Conservation (phyloP, 2,888 invertebrate genomes). For the Entomobrya proxima region DNA sequence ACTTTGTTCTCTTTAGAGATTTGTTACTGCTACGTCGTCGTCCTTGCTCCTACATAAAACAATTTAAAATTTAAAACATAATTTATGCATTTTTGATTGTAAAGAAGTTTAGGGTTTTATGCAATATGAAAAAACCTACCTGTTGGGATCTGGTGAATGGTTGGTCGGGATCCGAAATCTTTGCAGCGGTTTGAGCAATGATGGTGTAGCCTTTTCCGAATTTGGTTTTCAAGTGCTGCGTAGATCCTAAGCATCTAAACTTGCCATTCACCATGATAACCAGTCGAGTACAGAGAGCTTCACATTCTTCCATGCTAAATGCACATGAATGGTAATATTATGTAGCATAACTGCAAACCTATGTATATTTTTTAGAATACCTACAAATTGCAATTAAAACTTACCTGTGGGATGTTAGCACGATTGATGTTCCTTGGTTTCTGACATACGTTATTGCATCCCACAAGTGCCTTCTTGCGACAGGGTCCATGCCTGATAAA, state of each 20-base stretch:
- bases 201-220: conserved; percentile 83
- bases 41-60: conserved; percentile 46
- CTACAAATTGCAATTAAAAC: conserved; percentile 58
- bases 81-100: not conserved
- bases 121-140: too few relatives aligned
- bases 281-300: conserved; percentile 87
- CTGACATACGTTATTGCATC: conserved; percentile 84
- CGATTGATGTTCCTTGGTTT: conserved; percentile 85
- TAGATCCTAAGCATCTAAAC: conserved; percentile 85
- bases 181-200: conserved; percentile 77
- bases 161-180: conserved; percentile 59
- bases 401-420: conserved; percentile 86
- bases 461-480: conserved; percentile 89
- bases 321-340: conserved; percentile 41
- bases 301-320: conserved; percentile 92
- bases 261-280: conserved; percentile 90
- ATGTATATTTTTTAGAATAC: not conserved
- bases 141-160: conserved; percentile 62
- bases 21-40: conserved; percentile 59
- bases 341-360: not conserved
- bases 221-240: conserved; percentile 87
- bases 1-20: conserved; percentile 45
- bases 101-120: too few relatives aligned
- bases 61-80: not conserved
- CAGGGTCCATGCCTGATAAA: conserved; percentile 86